Conservation (phyloP, 2,797 vertebrate species). For the Girardinus metallicus region DNA sequence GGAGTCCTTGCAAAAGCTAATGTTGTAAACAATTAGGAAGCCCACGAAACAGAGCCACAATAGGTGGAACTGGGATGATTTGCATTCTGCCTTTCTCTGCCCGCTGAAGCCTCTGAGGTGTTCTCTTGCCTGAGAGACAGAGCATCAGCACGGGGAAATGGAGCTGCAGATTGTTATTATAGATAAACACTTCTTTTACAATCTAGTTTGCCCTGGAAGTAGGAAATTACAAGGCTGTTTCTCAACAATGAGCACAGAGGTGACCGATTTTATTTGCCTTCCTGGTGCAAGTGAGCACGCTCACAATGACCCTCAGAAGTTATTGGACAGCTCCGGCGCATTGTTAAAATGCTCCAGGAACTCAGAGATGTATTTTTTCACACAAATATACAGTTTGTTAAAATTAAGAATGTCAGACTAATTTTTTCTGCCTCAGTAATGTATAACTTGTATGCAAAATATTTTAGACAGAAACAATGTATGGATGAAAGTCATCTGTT, state of each 20-base stretch:
- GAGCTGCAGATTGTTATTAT: conserved; percentile 80
- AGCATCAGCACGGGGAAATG: conserved; percentile 49
- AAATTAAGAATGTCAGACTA: background rate
- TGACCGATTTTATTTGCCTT: conserved; percentile 50
- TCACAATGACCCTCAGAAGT: background rate
- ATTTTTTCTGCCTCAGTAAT: background rate
- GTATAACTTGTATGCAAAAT: background rate
- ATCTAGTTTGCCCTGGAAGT: conserved; percentile 56
- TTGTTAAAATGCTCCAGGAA: background rate
- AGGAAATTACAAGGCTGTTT: conserved; percentile 71
- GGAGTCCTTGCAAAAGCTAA: conserved; percentile 29
- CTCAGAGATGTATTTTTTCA: background rate
- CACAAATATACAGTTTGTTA: background rate
- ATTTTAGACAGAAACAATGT: background rate
- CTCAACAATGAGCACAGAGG: conserved; percentile 61
- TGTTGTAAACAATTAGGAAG: conserved; percentile 54
- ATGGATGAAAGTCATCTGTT: background rate
- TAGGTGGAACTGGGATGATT: conserved; percentile 31
- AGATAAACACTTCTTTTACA: conserved; percentile 73
- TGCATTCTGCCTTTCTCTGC: conserved; percentile 34
- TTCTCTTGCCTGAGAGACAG: conserved; percentile 40
- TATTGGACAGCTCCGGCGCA: background rate
- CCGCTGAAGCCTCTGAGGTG: conserved; percentile 36
- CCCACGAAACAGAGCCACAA: background rate
- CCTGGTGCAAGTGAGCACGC: background rate